phyloP scores from a whole-genome alignment of 1,140 invertebrate species.

The Dryas iulia region DNA sequence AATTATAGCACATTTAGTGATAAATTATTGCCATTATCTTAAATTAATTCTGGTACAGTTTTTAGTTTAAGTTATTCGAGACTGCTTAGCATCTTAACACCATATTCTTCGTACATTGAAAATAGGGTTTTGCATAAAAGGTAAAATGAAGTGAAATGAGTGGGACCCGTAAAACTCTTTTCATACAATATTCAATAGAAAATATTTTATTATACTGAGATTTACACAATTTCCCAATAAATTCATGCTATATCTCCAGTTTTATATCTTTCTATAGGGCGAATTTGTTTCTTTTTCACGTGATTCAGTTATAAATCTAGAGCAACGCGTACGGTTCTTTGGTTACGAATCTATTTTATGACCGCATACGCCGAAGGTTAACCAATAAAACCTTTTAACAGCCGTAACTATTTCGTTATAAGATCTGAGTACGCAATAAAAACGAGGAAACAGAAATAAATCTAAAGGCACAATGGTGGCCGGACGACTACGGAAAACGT shows the following conservation, averaged over 20 bases:
- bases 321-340: constrained; percentile 70
- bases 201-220: constrained; percentile 76
- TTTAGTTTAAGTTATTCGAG: not conserved
- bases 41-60: not conserved
- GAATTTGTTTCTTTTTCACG: constrained; percentile 77
- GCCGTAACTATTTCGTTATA: constrained; percentile 80
- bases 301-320: constrained; percentile 76
- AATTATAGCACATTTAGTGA: not conserved
- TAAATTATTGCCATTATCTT: not conserved
- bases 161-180: constrained; percentile 66
- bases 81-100: not conserved
- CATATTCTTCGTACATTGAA: constrained; percentile 21
- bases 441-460: constrained; percentile 78
- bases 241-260: constrained; percentile 69
- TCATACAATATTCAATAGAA: constrained; percentile 76
- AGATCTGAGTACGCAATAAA: constrained; percentile 79
- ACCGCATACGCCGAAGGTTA: constrained; percentile 76
- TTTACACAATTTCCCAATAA: constrained; percentile 76
- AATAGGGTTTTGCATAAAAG: constrained; percentile 60
- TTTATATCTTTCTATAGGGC: constrained; percentile 70
- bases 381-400: constrained; percentile 81
- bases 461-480: constrained; percentile 66
- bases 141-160: constrained; percentile 71
- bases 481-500: constrained; percentile 35
- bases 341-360: constrained; percentile 79